A percentile compares a stretch with the other conserved stretches of the same genome.
These are phyloP conservation scores for Peribatodes rhomboidaria DNA, from an alignment of 2,888 invertebrate species.

Conservation along the genomic window DNA sequence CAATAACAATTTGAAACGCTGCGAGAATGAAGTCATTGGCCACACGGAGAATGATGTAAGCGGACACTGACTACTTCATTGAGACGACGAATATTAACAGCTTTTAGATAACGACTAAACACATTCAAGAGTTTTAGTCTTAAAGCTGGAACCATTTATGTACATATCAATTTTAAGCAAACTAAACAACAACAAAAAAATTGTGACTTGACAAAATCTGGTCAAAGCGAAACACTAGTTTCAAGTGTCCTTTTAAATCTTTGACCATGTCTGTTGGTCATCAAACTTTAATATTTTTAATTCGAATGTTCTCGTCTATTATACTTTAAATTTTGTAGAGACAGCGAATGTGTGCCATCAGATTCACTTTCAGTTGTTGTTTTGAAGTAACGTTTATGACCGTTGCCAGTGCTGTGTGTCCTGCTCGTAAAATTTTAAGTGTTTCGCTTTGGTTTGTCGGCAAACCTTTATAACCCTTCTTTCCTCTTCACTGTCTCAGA, in stretches of 20 bases:
- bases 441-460: slow-evolving; percentile 54
- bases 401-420: slow-evolving; percentile 50
- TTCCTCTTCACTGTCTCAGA: slow-evolving; percentile 29
- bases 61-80: slow-evolving; percentile 42
- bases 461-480: slow-evolving; percentile 46
- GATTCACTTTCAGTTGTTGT: slow-evolving; percentile 33
- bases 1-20: slow-evolving; percentile 50
- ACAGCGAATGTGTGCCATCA: slow-evolving; percentile 32
- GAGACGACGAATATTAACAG: slow-evolving; percentile 17
- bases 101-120: slow-evolving; percentile 12
- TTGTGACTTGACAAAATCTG: not conserved
- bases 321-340: slow-evolving; percentile 6
- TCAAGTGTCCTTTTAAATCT: not conserved
- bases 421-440: slow-evolving; percentile 61
- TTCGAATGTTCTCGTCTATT: not conserved
- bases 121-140: not conserved
- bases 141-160: not conserved
- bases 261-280: not conserved
- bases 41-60: slow-evolving; percentile 54
- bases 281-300: not conserved
- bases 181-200: too few species aligned
- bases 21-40: slow-evolving; percentile 58
- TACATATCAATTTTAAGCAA: not conserved
- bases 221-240: not conserved
- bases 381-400: slow-evolving; percentile 45